Base-by-base conservation (phyloP, 1,140 invertebrate species). In the Planococcus citri region DNA sequence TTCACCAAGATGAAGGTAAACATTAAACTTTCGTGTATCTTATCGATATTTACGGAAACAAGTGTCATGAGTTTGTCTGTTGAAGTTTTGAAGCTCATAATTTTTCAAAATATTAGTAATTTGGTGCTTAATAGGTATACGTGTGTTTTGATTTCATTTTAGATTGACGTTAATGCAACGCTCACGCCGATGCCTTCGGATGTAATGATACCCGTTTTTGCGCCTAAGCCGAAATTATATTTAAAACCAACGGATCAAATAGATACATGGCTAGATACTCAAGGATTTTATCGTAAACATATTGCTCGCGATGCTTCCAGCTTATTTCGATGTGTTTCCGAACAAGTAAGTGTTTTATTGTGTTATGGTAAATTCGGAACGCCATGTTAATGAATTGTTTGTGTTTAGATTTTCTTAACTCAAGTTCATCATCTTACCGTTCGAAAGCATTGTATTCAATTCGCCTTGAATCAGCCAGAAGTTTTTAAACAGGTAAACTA, bases 271-370 rank as follows among this genome's bases (percentile, higher is more conserved):
- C 77, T 95, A 69, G 86, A 89, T 69, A 83, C 83, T 41, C 81
- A 88, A 75, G 88, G 88, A 33, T 87, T 87, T 74, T 92, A 88
- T 75, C 82, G 91, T 73, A 94, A 94, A 82, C 85, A 88, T 73
- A 86, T 87, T 60, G 88, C 90, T 51, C 85, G 86, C 74, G 92
- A 95, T 81, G 85, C 88, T 25, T 90, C 87, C 25, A 92, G 89
- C 74, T 80, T 94, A 27, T 95, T 94, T 77, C 82, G 91, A 72
- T 88, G 87, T 17, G 84, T 93, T 27, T 88, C 90, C 21, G 91
- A 95, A 80, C 90, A 92, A 77, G 84, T 93, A 76, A 73, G 69
- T 67, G 17, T 69, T 68, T 12, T n/a, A n/a, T n/a, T n/a, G n/a
- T n/a, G 17, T 68, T 69, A 24, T 58, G 24, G 9, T 41, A 41